Percentiles rank a stretch among this genome's conserved stretches.
Conservation (phyloP, 2,888 invertebrate species). For the Drosophila setosimentum region DNA sequence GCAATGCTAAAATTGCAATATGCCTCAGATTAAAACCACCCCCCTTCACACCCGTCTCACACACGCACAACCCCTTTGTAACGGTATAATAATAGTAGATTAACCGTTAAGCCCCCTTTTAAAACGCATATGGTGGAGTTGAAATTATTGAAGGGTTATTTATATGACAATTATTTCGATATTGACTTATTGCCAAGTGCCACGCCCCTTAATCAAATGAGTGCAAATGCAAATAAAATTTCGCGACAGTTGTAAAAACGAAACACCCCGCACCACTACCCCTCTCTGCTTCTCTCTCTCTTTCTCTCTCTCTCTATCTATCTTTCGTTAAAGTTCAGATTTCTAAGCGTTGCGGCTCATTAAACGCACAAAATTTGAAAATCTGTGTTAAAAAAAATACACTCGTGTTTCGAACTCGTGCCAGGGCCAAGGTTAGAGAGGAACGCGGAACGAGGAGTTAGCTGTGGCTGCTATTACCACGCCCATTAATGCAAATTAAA, state of each 20-base stretch:
- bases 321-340: slow-evolving; percentile 5
- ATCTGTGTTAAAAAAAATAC: slow-evolving; percentile 8
- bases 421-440: slow-evolving; percentile 26
- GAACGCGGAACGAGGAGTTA: slow-evolving; percentile 7
- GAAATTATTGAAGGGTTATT: slow-evolving; percentile 50
- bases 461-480: slow-evolving; percentile 68
- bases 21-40: slow-evolving; percentile 17
- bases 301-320: not conserved
- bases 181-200: slow-evolving; percentile 58
- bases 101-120: slow-evolving; percentile 31
- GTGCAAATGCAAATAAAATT: slow-evolving; percentile 48
- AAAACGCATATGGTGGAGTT: slow-evolving; percentile 43
- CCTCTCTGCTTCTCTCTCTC: not conserved
- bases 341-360: slow-evolving; percentile 73
- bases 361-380: slow-evolving; percentile 47
- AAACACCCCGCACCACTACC: not conserved
- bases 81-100: slow-evolving; percentile 23
- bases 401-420: not conserved
- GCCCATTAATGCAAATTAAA: slow-evolving; percentile 84
- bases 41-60: slow-evolving; percentile 1
- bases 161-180: slow-evolving; percentile 57
- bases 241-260: slow-evolving; percentile 49
- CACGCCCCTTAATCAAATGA: slow-evolving; percentile 43
- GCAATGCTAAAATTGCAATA: slow-evolving; percentile 19
- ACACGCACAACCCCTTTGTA: slow-evolving; percentile 4